phyloP scores from a whole-genome alignment of 2,797 vertebrate species.

The Parambassis ranga region DNA sequence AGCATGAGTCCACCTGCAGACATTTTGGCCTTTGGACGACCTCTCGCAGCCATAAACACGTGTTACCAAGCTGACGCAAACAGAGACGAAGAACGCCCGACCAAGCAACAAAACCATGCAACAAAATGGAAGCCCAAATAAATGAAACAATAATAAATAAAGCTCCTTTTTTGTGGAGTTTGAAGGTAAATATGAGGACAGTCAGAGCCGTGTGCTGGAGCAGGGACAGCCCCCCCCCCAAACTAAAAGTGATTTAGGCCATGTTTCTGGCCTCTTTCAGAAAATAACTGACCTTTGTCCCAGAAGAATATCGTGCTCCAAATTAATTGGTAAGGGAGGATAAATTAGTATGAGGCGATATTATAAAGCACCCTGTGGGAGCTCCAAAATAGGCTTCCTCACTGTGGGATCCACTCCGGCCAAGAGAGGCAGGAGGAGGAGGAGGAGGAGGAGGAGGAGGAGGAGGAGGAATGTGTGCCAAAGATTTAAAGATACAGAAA shows the following conservation, averaged over 20 bases:
- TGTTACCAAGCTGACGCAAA: too few species aligned
- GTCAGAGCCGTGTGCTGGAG: slow-evolving; percentile 4
- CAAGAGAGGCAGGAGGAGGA: slow-evolving; percentile 56
- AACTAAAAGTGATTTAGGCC: slow-evolving; percentile 71
- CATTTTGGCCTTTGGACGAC: too few species aligned
- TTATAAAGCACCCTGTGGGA: slow-evolving; percentile 72
- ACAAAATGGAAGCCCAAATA: too few species aligned
- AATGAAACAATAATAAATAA: too few species aligned
- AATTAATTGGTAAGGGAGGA: slow-evolving; percentile 74
- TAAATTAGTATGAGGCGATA: slow-evolving; percentile 67
- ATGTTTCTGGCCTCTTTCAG: slow-evolving; percentile 57
- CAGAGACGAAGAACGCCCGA: too few species aligned
- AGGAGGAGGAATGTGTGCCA: slow-evolving; percentile 65
- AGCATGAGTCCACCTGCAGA: too few species aligned
- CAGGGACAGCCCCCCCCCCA: slow-evolving; percentile 17
- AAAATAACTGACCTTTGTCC: slow-evolving; percentile 77
- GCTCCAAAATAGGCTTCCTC: slow-evolving; percentile 71
- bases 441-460: slow-evolving; percentile 54
- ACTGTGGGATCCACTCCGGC: slow-evolving; percentile 59
- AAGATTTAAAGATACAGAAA: slow-evolving; percentile 59
- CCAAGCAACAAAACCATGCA: too few species aligned
- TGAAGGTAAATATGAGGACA: slow-evolving; percentile 26
- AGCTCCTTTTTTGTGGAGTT: too few species aligned
- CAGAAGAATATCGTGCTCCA: slow-evolving; percentile 65
- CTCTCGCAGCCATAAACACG: too few species aligned